phyloP scores from a whole-genome alignment of 2,113 vertebrate genomes.

The Callipepla squamata region DNA sequence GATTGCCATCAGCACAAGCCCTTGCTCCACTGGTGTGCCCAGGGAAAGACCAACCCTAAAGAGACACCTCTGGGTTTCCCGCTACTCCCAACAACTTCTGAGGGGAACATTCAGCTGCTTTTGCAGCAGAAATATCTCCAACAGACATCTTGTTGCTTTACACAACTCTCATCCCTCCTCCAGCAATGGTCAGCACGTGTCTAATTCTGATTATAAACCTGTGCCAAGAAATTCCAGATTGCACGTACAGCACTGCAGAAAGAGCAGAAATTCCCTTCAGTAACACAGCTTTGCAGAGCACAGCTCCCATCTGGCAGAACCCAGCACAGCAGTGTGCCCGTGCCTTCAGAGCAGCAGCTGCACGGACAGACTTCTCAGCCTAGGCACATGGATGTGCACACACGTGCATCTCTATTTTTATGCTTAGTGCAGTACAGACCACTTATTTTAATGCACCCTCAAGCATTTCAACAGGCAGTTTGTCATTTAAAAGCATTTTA shows the following conservation, averaged over 20 bases:
- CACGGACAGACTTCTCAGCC: accelerated
- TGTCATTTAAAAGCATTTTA: background rate
- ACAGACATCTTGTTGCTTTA: background rate
- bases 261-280: background rate
- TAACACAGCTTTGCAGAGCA: background rate
- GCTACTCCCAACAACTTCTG: background rate
- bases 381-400: background rate
- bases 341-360: background rate
- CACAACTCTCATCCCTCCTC: background rate
- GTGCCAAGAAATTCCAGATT: background rate
- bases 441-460: background rate
- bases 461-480: background rate
- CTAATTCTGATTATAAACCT: background rate
- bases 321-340: background rate
- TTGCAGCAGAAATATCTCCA: background rate
- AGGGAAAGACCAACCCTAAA: background rate
- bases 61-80: background rate
- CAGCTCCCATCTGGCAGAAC: background rate
- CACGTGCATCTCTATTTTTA: background rate
- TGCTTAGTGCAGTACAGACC: background rate
- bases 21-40: background rate
- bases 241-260: background rate
- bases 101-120: background rate
- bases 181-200: background rate
- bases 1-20: background rate